These are phyloP conservation scores for Chymomyza costata DNA, from an alignment of 1,140 invertebrate species.

Conservation along the genomic window DNA sequence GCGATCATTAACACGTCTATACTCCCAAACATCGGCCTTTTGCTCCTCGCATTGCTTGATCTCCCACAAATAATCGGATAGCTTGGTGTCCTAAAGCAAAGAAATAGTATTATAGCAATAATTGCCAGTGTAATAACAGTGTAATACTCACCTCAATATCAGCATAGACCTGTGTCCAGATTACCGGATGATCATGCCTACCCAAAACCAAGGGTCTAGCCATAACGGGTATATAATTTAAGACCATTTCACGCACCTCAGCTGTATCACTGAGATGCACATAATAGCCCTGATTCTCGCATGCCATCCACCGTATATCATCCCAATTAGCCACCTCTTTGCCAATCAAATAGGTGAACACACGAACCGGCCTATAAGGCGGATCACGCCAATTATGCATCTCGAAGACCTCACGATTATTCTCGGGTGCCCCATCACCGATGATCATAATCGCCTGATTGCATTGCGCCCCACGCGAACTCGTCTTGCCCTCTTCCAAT, in stretches of 20 bases:
- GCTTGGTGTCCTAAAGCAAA: conserved; percentile 84
- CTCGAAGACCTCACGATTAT: conserved; percentile 93
- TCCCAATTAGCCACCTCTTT: conserved; percentile 88
- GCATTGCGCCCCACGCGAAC: conserved; percentile 80
- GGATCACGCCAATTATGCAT: conserved; percentile 88
- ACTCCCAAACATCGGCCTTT: conserved; percentile 77
- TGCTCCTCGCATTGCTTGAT: conserved; percentile 86
- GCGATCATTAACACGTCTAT: conserved; percentile 41
- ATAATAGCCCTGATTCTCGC: conserved; percentile 94
- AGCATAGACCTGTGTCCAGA: conserved; percentile 95
- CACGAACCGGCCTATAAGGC: conserved; percentile 86
- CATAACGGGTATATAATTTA: conserved; percentile 94
- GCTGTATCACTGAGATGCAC: conserved; percentile 94
- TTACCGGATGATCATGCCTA: conserved; percentile 85
- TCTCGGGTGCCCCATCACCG: conserved; percentile 97
- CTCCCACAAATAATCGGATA: conserved; percentile 93
- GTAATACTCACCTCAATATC: conserved; percentile 84
- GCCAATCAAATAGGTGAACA: conserved; percentile 98
- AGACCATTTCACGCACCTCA: conserved; percentile 95
- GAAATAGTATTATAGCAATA: conserved; percentile 9
- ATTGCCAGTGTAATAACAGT: background rate
- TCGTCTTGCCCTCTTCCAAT: conserved; percentile 80
- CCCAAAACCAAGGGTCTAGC: conserved; percentile 90
- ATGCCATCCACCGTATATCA: conserved; percentile 97
- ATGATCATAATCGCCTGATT: conserved; percentile 97